Conservation (phyloP, 1,140 invertebrate species). For the Papilio aristodemus region DNA sequence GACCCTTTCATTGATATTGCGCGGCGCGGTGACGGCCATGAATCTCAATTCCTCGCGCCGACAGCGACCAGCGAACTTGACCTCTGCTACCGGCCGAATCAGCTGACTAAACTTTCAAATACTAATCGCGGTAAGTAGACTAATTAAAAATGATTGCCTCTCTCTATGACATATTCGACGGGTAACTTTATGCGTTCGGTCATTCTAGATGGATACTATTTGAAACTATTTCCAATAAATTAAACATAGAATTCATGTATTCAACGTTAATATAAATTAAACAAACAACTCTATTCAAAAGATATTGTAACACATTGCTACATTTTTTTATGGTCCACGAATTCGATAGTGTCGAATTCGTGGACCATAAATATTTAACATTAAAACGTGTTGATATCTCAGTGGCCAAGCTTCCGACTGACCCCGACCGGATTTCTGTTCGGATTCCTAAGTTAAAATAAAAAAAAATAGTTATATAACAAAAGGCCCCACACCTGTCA, state of each 20-base stretch:
- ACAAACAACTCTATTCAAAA: background rate
- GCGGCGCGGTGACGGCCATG: conserved; percentile 46
- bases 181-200: no score
- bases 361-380: background rate
- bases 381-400: no score
- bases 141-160: background rate
- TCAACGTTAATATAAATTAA: no score
- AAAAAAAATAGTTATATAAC: no score
- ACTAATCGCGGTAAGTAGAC: background rate
- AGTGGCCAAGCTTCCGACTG: no score
- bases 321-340: background rate
- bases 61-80: conserved; percentile 39
- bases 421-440: no score
- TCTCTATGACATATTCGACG: background rate
- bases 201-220: background rate
- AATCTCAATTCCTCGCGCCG: conserved; percentile 57
- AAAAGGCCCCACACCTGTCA: no score
- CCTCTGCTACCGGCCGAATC: background rate
- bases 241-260: no score
- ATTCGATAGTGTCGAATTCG: background rate
- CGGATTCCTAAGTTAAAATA: no score
- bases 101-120: background rate
- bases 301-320: background rate
- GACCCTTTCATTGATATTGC: conserved; percentile 50
- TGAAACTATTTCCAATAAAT: background rate